A percentile compares a stretch with the other conserved stretches of the same genome.
Conservation (phyloP, 2,888 invertebrate species). For the Ormyrus rosae region DNA sequence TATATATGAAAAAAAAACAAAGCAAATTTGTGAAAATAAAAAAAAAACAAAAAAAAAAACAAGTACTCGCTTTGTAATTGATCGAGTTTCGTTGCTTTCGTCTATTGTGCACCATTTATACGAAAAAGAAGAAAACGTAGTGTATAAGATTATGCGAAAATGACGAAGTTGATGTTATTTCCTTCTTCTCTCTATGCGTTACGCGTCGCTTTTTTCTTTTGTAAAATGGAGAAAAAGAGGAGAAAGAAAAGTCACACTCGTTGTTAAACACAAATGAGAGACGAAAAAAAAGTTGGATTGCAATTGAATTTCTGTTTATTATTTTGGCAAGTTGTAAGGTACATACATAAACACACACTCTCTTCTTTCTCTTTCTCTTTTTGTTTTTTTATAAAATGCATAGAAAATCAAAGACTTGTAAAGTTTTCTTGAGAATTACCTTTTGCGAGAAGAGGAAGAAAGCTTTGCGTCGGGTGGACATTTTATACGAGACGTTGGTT, state of each 20-base stretch:
- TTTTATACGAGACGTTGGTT: constrained; percentile 55
- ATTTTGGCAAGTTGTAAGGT: neutral
- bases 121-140: constrained; percentile 2
- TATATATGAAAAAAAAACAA: constrained; percentile 40
- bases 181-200: constrained; percentile 4
- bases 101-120: constrained; percentile 36
- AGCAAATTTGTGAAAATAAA: neutral
- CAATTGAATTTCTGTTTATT: neutral
- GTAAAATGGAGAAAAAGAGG: neutral
- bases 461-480: constrained; percentile 45
- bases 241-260: neutral
- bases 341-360: neutral
- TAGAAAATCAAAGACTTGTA: constrained; percentile 52
- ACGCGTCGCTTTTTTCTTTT: constrained; percentile 2
- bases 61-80: constrained; percentile 36
- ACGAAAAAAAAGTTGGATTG: constrained; percentile 12
- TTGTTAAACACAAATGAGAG: constrained; percentile 20
- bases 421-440: constrained; percentile 28
- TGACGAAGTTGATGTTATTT: neutral
- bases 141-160: constrained; percentile 3
- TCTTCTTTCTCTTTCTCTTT: constrained; percentile 2
- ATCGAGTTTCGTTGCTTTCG: constrained; percentile 34
- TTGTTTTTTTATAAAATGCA: constrained; percentile 17
- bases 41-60: constrained; percentile 33
- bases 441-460: constrained; percentile 26